Percentiles rank a stretch among this genome's conserved stretches.
phyloP scores from a whole-genome alignment of 2,113 vertebrate species.

The Elephantulus edwardii region DNA sequence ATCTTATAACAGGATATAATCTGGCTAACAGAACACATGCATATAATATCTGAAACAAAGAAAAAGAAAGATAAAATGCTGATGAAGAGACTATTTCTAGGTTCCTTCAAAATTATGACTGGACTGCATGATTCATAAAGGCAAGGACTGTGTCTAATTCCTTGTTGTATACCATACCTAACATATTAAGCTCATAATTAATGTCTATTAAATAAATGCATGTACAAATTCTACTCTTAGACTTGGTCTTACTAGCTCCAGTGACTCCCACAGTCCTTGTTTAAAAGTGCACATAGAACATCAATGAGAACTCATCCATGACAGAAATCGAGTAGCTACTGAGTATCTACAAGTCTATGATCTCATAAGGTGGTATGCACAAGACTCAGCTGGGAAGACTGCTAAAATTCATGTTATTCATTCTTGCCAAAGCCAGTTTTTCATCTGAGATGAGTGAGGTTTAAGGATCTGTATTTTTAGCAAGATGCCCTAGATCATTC shows the following conservation, averaged over 20 bases:
- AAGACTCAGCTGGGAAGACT: neutral
- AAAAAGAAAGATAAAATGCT: neutral
- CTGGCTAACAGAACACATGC: neutral
- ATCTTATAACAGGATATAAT: neutral
- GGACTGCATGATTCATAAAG: neutral
- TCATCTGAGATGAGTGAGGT: neutral
- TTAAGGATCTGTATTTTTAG: neutral
- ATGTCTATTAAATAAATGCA: neutral
- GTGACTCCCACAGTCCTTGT: neutral
- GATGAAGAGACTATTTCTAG: neutral
- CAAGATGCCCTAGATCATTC: neutral
- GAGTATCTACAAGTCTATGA: neutral
- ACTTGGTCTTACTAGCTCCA: neutral
- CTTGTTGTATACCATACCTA: neutral
- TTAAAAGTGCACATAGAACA: neutral
- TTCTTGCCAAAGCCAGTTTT: neutral
- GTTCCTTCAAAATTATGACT: neutral
- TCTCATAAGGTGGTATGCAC: neutral
- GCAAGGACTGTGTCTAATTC: neutral
- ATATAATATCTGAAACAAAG: neutral
- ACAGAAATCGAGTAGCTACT: neutral
- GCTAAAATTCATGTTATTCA: neutral
- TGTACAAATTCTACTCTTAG: neutral
- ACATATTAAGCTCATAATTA: neutral
- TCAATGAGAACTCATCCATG: neutral